Percentiles rank a stretch among this genome's conserved stretches.
Evolutionary conservation across 1,140 invertebrate genomes (phyloP).

Genomic region (Drosophila subpulchrella): DNA sequence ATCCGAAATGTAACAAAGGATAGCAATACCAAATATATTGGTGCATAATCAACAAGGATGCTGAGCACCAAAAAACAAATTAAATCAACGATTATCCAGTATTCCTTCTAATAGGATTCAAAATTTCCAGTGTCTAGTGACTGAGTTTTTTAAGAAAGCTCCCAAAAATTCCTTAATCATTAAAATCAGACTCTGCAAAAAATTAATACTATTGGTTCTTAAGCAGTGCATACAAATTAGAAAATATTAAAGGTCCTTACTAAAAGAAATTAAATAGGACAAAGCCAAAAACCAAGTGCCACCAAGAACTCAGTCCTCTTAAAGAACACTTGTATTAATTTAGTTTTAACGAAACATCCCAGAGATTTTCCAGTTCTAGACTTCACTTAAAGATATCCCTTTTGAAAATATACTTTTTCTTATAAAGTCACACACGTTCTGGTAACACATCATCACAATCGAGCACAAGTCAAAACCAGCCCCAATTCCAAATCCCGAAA

Average conservation of each 20-base stretch:
- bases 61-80: neutral
- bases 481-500: neutral
- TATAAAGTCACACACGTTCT: slow-evolving; percentile 7
- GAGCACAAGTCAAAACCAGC: neutral
- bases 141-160: neutral
- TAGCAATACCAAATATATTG: neutral
- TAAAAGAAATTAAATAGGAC: no score
- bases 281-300: no score
- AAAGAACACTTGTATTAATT: no score
- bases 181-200: no score
- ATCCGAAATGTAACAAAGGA: neutral
- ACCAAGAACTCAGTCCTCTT: neutral
- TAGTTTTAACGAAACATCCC: no score
- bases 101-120: neutral
- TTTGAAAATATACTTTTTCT: slow-evolving; percentile 8
- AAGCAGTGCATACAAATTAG: no score
- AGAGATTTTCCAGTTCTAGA: neutral
- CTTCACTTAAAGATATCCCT: neutral
- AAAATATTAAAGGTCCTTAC: no score
- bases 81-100: no score
- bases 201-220: no score
- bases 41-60: neutral
- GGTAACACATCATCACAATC: neutral
- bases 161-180: no score
- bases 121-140: neutral